Evolutionary conservation across 2,797 vertebrate genomes (phyloP).

Genomic region (Garrulus glandarius): DNA sequence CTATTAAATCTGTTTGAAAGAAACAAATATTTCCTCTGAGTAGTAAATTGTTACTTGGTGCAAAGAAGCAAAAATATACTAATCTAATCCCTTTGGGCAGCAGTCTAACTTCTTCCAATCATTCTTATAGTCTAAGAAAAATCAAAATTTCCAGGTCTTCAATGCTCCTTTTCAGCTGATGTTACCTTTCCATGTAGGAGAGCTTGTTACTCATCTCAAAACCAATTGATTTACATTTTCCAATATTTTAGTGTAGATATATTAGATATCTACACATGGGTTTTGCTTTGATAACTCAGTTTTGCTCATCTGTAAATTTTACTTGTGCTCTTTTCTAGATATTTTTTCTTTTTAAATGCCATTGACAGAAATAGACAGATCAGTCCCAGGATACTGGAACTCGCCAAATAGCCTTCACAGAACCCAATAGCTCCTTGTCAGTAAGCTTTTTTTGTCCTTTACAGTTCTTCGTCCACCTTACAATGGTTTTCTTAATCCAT

Average conservation of each 20-base stretch:
- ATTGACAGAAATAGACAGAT: neutral
- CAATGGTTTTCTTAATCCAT: conserved; percentile 34
- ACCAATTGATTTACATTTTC: neutral
- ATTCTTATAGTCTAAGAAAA: neutral
- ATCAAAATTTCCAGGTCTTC: neutral
- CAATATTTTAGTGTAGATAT: neutral
- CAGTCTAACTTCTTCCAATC: neutral
- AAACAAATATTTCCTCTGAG: neutral
- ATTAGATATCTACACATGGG: fast-evolving
- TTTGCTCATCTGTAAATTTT: neutral
- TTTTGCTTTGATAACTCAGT: neutral
- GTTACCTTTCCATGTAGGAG: neutral
- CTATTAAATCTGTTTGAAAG: neutral
- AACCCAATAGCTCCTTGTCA: neutral
- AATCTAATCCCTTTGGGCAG: neutral
- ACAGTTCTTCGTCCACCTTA: neutral
- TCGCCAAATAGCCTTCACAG: neutral
- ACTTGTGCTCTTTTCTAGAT: neutral
- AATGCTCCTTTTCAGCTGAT: neutral
- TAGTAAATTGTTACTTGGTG: neutral
- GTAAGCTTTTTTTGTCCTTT: neutral
- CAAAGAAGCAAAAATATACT: neutral
- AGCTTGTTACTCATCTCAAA: neutral
- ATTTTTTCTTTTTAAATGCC: neutral
- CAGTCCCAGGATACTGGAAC: neutral